Evolutionary conservation across 2,797 vertebrate species (phyloP), one percentile per base, ranked within the genome.

Genomic region (Anguilla pacifica): DNA sequence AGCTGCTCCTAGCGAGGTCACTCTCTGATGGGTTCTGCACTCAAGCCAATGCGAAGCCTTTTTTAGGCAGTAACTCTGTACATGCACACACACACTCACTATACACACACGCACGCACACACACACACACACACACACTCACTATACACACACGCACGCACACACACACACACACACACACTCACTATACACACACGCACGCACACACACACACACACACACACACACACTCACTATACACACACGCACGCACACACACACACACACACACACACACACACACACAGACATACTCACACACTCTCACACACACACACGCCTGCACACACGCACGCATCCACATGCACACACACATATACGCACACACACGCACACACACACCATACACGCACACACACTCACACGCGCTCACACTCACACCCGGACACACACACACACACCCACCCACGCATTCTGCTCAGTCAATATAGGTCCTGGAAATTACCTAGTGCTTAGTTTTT

Each of bases 1-100:
- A 15, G 70, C 70, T 15, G 70, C 70, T 31, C 10, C 5, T 9
- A 87, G 89, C 59, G 93, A 93, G 93, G 93, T 94, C 93, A 92
- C 79, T 90, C 90, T 92, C 91, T 91, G 91, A 91, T 88, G 89
- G 90, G 93, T 92, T 90, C 88, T 91, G 91, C 89, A 92, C 89
- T 82, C 53, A 88, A 90, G 90, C 90, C 90, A 91, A 91, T 92
- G 89, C 88, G 70, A 74, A 74, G n/a, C 28, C 1, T 74, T 74
- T 74, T 11, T 74, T 28, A 13, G 70, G 70, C n/a, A 67, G 61
- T n/a, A 67, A 67, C 61, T 67, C 25, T 22, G 19, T 15, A 3
- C 15, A 61, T 11, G 3, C 57, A 61, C 57, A 17, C 57, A 59
- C 57, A 59, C 57, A 59, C 57, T 0, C 57, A 59, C 57, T 2